Conservation (phyloP, 1,140 invertebrate species). For the Zaprionus camerounensis region DNA sequence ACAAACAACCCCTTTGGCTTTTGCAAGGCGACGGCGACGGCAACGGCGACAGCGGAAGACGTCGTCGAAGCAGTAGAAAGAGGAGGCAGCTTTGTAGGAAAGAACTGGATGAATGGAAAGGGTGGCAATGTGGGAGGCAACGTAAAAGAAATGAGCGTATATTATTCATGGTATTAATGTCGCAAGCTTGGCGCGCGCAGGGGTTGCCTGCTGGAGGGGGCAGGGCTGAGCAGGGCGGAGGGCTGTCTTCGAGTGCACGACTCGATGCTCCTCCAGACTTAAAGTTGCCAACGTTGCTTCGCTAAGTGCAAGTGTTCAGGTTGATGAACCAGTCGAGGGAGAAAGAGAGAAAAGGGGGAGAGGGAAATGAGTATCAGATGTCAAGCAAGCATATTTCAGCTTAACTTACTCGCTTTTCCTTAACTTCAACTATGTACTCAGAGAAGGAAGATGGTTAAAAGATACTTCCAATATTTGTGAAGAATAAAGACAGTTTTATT, state of each 20-base stretch:
- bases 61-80: conserved; percentile 16
- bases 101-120: neutral
- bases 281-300: conserved; percentile 34
- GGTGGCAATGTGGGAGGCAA: conserved; percentile 46
- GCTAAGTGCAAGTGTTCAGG: conserved; percentile 58
- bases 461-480: too few species aligned
- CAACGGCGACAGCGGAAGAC: conserved; percentile 17
- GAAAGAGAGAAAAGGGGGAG: neutral
- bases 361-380: conserved; percentile 16
- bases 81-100: conserved; percentile 1
- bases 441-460: too few species aligned
- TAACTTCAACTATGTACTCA: too few species aligned
- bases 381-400: conserved; percentile 2
- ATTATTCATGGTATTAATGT: conserved; percentile 82
- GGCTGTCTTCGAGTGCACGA: conserved; percentile 3
- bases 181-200: conserved; percentile 33
- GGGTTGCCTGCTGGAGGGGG: neutral
- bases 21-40: conserved; percentile 29
- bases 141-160: conserved; percentile 77
- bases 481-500: too few species aligned
- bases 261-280: conserved; percentile 31
- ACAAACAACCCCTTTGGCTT: conserved; percentile 81
- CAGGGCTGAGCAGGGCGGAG: neutral
- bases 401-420: neutral
- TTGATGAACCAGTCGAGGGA: conserved; percentile 53